These are phyloP conservation scores for Tiliacea citrago DNA, from an alignment of 2,888 invertebrate genomes.

Conservation along the genomic window DNA sequence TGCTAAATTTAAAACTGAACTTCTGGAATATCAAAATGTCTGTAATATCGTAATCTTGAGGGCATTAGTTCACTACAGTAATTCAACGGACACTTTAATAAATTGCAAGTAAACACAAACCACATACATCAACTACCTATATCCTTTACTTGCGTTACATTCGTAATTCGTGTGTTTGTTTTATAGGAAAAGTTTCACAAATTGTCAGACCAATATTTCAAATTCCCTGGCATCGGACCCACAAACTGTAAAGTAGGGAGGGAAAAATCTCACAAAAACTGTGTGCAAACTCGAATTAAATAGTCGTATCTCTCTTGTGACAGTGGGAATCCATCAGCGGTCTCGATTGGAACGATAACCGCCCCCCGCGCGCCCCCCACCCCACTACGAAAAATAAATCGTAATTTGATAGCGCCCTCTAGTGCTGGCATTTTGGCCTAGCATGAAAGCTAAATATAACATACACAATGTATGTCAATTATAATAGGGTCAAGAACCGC, in stretches of 20 bases:
- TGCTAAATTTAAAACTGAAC: conserved; percentile 37
- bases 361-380: conserved; percentile 60
- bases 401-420: conserved; percentile 79
- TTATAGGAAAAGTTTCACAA: conserved; percentile 54
- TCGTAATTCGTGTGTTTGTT: conserved; percentile 41
- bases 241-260: conserved; percentile 73
- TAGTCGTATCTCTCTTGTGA: conserved; percentile 84
- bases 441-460: conserved; percentile 9
- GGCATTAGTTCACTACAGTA: conserved; percentile 17
- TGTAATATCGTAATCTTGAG: conserved; percentile 15
- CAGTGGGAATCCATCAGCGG: conserved; percentile 86
- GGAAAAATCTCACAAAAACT: conserved; percentile 81
- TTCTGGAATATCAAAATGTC: conserved; percentile 41
- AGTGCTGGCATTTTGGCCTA: not conserved
- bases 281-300: conserved; percentile 86
- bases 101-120: conserved; percentile 29
- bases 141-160: conserved; percentile 12
- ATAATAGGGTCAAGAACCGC: conserved; percentile 32
- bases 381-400: conserved; percentile 76
- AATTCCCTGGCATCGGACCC: conserved; percentile 66
- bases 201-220: conserved; percentile 71
- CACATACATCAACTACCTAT: not conserved
- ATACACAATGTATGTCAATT: conserved; percentile 26
- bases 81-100: conserved; percentile 40
- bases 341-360: conserved; percentile 81